Conservation (phyloP, 2,888 invertebrate genomes). For the Agapostemon virescens region DNA sequence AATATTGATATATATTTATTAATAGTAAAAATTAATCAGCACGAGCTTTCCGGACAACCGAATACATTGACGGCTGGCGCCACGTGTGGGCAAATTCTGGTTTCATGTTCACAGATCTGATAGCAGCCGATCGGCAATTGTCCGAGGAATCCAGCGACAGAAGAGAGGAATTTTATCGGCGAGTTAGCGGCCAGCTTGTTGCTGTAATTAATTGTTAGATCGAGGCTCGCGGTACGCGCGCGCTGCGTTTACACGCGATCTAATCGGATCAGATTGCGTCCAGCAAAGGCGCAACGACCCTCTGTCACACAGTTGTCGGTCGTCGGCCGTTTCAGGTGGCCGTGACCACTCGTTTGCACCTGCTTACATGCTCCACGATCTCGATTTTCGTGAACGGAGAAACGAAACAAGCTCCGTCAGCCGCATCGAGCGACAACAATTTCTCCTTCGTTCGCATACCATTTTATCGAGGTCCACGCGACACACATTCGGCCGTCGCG, state of each 20-base stretch:
- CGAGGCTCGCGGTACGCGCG: constrained; percentile 28
- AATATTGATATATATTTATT: too few species aligned
- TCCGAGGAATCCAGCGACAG: constrained; percentile 4
- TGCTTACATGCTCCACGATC: neutral
- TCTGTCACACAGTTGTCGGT: constrained; percentile 26
- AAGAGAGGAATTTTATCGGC: constrained; percentile 52
- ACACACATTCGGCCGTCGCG: neutral
- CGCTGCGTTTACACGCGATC: constrained; percentile 57
- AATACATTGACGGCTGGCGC: too few species aligned
- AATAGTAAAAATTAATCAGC: too few species aligned
- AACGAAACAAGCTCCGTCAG: neutral
- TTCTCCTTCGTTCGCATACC: neutral
- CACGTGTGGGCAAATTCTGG: too few species aligned
- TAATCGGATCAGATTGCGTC: constrained; percentile 59
- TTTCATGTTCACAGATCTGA: too few species aligned
- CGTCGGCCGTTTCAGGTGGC: constrained; percentile 13
- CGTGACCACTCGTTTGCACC: constrained; percentile 34
- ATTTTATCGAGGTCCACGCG: neutral
- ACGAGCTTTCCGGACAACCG: too few species aligned
- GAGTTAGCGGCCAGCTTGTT: constrained; percentile 14
- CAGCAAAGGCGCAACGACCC: constrained; percentile 48
- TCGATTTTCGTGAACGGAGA: neutral
- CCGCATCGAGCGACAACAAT: neutral
- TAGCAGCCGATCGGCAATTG: neutral
- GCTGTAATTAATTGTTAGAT: constrained; percentile 54